Evolutionary conservation across 2,113 vertebrate genomes (phyloP).

Genomic region (Neodon shergylaensis): DNA sequence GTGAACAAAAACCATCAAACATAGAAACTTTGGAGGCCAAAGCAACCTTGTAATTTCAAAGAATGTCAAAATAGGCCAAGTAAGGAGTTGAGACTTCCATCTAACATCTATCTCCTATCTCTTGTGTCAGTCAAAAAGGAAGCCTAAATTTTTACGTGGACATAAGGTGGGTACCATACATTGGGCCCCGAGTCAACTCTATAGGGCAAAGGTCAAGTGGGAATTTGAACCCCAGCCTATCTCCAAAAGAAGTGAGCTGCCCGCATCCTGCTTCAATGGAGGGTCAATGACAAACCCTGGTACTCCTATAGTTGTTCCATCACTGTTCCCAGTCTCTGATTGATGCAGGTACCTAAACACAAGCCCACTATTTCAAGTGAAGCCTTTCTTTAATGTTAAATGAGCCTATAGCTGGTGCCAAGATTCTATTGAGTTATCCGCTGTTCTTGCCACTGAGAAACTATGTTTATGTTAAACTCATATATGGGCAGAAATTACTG

Average conservation of each 20-base stretch:
- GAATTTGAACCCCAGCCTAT: too few relatives aligned
- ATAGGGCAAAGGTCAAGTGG: neutral
- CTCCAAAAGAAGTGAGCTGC: neutral
- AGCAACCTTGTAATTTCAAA: neutral
- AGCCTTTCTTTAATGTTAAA: neutral
- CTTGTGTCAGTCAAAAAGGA: neutral
- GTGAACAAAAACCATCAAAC: neutral
- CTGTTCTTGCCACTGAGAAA: neutral
- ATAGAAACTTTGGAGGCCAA: fast-evolving
- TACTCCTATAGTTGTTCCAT: neutral
- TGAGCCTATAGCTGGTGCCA: neutral
- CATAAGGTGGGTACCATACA: neutral
- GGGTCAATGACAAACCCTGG: neutral
- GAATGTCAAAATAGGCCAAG: neutral
- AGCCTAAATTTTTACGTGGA: neutral
- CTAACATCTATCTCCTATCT: neutral
- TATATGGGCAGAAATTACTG: neutral
- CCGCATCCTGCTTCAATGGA: neutral
- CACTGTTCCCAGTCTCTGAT: neutral
- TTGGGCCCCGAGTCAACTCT: neutral
- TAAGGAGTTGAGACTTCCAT: neutral
- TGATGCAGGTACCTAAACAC: too few relatives aligned
- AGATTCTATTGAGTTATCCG: neutral
- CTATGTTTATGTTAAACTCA: neutral
- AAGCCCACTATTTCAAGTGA: neutral